Percentiles rank a stretch among this genome's conserved stretches.
Conservation (phyloP, 2,113 vertebrate species). For the Galbula dea region DNA sequence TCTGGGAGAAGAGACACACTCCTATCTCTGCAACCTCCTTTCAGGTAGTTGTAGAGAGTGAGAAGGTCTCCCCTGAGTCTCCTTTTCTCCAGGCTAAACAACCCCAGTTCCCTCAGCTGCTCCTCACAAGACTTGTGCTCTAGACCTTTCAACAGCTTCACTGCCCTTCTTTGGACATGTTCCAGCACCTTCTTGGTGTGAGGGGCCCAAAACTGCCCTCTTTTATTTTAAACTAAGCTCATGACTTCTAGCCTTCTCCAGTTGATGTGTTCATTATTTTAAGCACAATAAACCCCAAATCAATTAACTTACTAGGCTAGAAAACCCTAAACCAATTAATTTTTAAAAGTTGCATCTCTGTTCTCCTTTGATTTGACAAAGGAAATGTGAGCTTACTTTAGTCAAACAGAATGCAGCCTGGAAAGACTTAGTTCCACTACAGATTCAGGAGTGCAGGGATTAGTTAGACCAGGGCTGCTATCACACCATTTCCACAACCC, state of each 20-base stretch:
- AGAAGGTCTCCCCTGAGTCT: no score
- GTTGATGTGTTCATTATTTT: not conserved
- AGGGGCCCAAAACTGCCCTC: no score
- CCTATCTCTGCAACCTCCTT: no score
- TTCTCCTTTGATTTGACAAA: not conserved
- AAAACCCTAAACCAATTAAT: constrained; percentile 2
- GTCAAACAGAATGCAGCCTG: not conserved
- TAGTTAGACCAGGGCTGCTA: not conserved
- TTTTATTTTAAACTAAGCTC: not conserved
- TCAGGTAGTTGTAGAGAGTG: no score
- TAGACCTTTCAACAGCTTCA: no score
- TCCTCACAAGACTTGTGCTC: no score
- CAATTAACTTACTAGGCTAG: not conserved
- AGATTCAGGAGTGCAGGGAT: not conserved
- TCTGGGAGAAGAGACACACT: no score
- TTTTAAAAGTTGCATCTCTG: not conserved
- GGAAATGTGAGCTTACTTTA: not conserved
- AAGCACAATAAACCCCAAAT: not conserved
- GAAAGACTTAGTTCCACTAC: not conserved
- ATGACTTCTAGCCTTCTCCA: not conserved
- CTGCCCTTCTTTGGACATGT: no score
- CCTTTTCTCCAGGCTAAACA: no score
- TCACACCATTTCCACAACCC: not conserved
- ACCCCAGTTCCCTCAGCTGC: no score
- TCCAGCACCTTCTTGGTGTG: no score